Base-by-base conservation (phyloP, 2,113 vertebrate species). In the Platysternon megacephalum region DNA sequence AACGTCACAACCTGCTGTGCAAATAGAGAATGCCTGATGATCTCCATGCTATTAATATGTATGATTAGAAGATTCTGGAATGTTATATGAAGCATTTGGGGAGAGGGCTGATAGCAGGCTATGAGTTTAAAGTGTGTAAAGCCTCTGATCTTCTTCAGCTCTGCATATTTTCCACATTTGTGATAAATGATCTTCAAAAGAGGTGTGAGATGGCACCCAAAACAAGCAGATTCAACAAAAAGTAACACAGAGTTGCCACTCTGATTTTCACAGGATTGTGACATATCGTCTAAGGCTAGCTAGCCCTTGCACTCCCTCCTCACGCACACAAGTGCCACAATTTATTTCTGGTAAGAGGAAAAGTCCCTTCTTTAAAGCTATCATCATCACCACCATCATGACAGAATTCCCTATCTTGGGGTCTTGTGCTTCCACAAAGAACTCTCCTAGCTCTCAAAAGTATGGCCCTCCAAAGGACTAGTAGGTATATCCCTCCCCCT, bases 11-110 rank as follows among this genome's bases (percentile, higher is more conserved):
- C 8, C 17, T 44, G 19, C 51, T 89, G 53, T 28, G 58, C 79
- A 95, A 51, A 68, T 13, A 92, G 28, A 89, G 39, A 93, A 88
- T 6, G 14, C 5, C 26, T 21, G 49, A 91, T 46, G 56, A 82
- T 1, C 11, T 19, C 39, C 95, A 82, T 53, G 49, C 51, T 91
- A 90, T 88, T 90, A 85, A 94, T 86, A 96, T 39, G n/a, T 49
- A 68, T 21, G 42, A n/a, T 53, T 90, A 94, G 1, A 86, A 39
- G n/a, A 88, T 86, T 68, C 42, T 79, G 28, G 87, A 96, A 95
- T 52, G 49, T 55, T 44, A 14, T 53, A 5, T 72, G 48, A 46
- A 92, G 9, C 35, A 58, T 82, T 88, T 89, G 74, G 3, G 58
- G 21, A 35, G 8, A 58, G 14, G 53, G 92, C 29, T 56, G 51